These are phyloP conservation scores for Bembecia ichneumoniformis DNA, from an alignment of 2,888 invertebrate genomes.

Conservation along the genomic window DNA sequence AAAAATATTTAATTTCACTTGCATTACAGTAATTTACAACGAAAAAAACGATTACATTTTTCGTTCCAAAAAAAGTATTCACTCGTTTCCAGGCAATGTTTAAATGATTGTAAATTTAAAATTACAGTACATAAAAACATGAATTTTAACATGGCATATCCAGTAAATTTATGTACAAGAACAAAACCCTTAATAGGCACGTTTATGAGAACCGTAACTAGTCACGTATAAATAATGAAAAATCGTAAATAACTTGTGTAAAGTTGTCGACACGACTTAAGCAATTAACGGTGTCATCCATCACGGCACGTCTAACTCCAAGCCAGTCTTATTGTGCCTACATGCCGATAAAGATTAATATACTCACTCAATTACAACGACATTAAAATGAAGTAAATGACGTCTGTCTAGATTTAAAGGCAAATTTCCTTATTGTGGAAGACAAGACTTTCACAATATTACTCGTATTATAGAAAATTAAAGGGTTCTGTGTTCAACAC, in stretches of 20 bases:
- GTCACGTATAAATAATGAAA: constrained; percentile 47
- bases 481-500: too few relatives aligned
- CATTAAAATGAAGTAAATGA: neutral
- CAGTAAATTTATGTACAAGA: constrained; percentile 10
- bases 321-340: neutral
- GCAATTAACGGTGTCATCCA: constrained; percentile 47
- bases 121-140: neutral
- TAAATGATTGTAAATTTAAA: too few relatives aligned
- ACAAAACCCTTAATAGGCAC: constrained; percentile 28
- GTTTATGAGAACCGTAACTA: constrained; percentile 34
- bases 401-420: too few relatives aligned
- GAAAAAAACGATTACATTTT: too few relatives aligned
- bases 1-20: too few relatives aligned
- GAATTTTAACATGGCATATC: constrained; percentile 14
- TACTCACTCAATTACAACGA: neutral
- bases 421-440: too few relatives aligned
- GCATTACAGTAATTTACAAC: too few relatives aligned
- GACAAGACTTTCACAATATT: too few relatives aligned
- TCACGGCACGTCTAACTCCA: constrained; percentile 29
- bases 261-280: constrained; percentile 27
- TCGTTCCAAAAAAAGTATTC: too few relatives aligned
- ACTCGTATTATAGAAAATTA: too few relatives aligned
- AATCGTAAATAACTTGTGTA: constrained; percentile 46
- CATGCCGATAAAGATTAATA: neutral
- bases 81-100: too few relatives aligned